A percentile compares a stretch with the other conserved stretches of the same genome.
phyloP scores from a whole-genome alignment of 2,797 vertebrate species.

The Danio tinwini region DNA sequence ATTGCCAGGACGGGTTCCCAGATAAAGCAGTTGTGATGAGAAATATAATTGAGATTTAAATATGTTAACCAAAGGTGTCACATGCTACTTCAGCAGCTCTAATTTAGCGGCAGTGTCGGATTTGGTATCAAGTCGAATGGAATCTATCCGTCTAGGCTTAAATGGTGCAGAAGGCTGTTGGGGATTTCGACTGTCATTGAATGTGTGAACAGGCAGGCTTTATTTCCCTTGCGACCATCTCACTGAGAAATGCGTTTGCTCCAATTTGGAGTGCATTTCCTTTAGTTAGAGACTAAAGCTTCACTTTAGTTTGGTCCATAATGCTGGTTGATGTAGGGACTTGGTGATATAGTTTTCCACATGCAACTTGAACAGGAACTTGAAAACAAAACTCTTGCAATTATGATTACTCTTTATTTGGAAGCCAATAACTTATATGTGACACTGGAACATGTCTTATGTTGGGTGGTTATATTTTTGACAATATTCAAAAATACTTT shows the following conservation, averaged over 20 bases:
- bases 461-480: too few relatives aligned
- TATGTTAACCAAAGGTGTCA: slow-evolving; percentile 99
- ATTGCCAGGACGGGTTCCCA: slow-evolving; percentile 99
- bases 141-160: slow-evolving; percentile 83
- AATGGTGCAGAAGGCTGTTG: slow-evolving; percentile 86
- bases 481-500: too few relatives aligned
- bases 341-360: not conserved
- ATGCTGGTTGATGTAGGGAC: not conserved
- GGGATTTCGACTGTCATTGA: slow-evolving; percentile 84
- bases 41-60: slow-evolving; percentile 99
- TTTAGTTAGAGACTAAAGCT: slow-evolving; percentile 34
- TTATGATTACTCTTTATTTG: too few relatives aligned
- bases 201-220: slow-evolving; percentile 75
- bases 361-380: too few relatives aligned
- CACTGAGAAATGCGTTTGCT: slow-evolving; percentile 89
- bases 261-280: slow-evolving; percentile 74
- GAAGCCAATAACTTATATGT: too few relatives aligned
- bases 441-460: too few relatives aligned
- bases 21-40: slow-evolving; percentile 99
- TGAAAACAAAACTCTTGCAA: too few relatives aligned
- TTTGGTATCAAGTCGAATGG: slow-evolving; percentile 90
- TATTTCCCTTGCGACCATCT: slow-evolving; percentile 81
- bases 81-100: slow-evolving; percentile 91
- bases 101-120: slow-evolving; percentile 95
- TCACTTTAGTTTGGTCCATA: slow-evolving; percentile 36